Evolutionary conservation across 2,113 vertebrate genomes (phyloP), one percentile per base, ranked within the genome.

Genomic region (Fregata magnificens): DNA sequence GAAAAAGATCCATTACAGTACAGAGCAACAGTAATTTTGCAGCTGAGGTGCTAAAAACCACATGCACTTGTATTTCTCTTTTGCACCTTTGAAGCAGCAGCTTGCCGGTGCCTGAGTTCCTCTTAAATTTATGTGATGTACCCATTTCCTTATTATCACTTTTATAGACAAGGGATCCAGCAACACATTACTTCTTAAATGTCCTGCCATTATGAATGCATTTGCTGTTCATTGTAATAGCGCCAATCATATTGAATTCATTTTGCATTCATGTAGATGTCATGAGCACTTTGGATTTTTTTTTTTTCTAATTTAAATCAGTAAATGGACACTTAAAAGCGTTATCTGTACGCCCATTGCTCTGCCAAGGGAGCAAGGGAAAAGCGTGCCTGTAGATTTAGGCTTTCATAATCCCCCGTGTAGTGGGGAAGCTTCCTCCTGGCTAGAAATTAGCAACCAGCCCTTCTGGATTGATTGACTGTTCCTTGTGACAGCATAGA

Each of bases 241-340:
- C 18, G 24, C 69, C 71, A 74, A 72, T 93, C 82, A 78, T 66
- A 91, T 96, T 87, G 86, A 96, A 94, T 98, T 96, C 36, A 96
- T 97, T 98, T 94, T 95, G 92, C 93, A 79, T 98, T 97, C 45
- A 53, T 81, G 94, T 94, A 96, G 96, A 92, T 96, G 97, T 97
- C 94, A 90, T 62, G 59, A 91, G 74, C 90, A 66, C 94, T 98
- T 97, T 67, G 38, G n/a, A 55, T 76, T 58, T 56, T 56, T 58
- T 88, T 93, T 89, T 65, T 66, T 53, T 73, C 70, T 96, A 93
- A 97, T 98, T 98, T 97, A 94, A 96, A 88, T 90, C 90, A 93
- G 90, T 85, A 96, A 95, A 97, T 92, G 95, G 95, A 88, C 88
- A 82, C 88, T 96, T 97, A 92, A 77, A 97, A 97, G 92, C 93